Evolutionary conservation across 2,888 invertebrate genomes (phyloP).

Genomic region (Mechanitis messenoides): DNA sequence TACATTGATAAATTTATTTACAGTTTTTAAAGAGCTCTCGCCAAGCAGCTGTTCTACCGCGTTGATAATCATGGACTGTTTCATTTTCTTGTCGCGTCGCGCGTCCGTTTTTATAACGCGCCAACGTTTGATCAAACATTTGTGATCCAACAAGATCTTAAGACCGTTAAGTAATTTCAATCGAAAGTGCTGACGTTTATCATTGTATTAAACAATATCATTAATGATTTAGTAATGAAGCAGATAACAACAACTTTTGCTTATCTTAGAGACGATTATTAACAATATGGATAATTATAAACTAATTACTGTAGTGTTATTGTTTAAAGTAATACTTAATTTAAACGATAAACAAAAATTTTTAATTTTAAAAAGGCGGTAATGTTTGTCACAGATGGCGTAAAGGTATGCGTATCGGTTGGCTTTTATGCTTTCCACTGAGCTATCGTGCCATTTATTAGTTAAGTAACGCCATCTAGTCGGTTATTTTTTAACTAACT

Average conservation of each 20-base stretch:
- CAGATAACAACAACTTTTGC: background rate
- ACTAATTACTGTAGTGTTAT: too few species aligned
- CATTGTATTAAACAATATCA: background rate
- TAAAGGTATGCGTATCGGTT: too few species aligned
- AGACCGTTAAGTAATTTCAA: constrained; percentile 24
- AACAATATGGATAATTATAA: background rate
- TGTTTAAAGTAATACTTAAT: background rate
- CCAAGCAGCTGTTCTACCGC: constrained; percentile 57
- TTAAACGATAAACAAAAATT: background rate
- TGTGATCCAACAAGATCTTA: constrained; percentile 25
- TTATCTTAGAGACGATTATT: background rate
- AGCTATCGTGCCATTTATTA: too few species aligned
- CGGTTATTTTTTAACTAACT: too few species aligned
- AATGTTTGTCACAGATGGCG: too few species aligned
- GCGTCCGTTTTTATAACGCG: constrained; percentile 38
- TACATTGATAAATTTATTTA: constrained; percentile 11
- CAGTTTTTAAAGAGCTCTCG: constrained; percentile 18
- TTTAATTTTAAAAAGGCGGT: background rate
- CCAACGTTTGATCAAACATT: constrained; percentile 40
- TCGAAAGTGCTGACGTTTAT: constrained; percentile 4
- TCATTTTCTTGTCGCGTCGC: constrained; percentile 54
- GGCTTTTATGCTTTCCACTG: too few species aligned
- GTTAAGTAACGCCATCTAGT: too few species aligned
- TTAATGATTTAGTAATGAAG: background rate
- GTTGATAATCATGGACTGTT: constrained; percentile 61